Evolutionary conservation across 2,888 invertebrate genomes (phyloP).

Genomic region (Anoplius nigerrimus): DNA sequence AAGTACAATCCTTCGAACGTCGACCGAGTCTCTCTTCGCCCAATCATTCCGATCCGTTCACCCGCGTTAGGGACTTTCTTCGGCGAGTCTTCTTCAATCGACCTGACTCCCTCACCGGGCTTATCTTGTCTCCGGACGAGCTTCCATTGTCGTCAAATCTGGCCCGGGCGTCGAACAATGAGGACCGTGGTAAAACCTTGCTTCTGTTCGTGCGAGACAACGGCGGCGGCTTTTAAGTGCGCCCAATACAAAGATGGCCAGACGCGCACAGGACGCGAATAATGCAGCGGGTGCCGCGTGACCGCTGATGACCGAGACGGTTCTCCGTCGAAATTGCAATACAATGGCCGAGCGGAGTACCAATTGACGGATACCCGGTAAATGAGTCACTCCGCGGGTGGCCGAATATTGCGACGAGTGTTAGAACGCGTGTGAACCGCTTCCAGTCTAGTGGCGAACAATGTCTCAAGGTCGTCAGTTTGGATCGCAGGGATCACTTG

Average conservation of each 20-base stretch:
- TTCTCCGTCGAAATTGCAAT: constrained; percentile 62
- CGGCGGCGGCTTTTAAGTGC: constrained; percentile 22
- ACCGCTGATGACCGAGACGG: constrained; percentile 61
- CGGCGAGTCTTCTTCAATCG: too few relatives aligned
- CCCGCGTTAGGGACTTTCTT: too few relatives aligned
- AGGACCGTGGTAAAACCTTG: constrained; percentile 34
- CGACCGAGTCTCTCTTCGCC: too few relatives aligned
- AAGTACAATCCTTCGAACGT: constrained; percentile 58
- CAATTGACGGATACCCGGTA: constrained; percentile 62
- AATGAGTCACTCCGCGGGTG: constrained; percentile 58
- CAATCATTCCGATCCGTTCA: too few relatives aligned
- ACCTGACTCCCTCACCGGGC: too few relatives aligned
- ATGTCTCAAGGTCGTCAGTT: too few relatives aligned
- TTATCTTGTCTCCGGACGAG: too few relatives aligned
- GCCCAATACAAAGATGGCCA: too few relatives aligned
- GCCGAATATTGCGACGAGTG: constrained; percentile 30
- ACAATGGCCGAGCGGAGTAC: constrained; percentile 63
- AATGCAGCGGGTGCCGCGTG: constrained; percentile 33
- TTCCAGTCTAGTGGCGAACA: not conserved
- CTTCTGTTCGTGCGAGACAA: constrained; percentile 27
- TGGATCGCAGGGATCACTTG: too few relatives aligned
- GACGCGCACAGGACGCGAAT: constrained; percentile 25
- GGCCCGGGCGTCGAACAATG: constrained; percentile 50
- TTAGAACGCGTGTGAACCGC: constrained; percentile 52
- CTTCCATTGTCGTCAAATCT: constrained; percentile 44